Conservation (phyloP, 2,888 invertebrate species). For the Caenorhabditis sulstoni region DNA sequence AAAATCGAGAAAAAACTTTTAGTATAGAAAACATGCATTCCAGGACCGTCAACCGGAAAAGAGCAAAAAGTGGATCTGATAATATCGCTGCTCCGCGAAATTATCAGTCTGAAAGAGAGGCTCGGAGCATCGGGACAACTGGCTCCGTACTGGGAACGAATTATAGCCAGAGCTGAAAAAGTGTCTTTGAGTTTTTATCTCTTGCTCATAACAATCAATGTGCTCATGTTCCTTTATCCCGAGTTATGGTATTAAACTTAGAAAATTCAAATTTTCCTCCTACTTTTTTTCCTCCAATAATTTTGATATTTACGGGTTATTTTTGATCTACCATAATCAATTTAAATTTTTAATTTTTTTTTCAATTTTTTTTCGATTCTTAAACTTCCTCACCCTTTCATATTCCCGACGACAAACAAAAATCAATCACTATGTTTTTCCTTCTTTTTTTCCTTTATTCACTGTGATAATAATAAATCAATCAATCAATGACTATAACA, state of each 20-base stretch:
- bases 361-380: neutral
- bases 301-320: constrained; percentile 10
- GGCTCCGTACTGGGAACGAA: constrained; percentile 76
- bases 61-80: constrained; percentile 63
- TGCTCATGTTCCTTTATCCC: constrained; percentile 75
- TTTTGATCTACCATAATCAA: constrained; percentile 5
- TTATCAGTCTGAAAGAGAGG: constrained; percentile 60
- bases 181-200: constrained; percentile 76
- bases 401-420: no score
- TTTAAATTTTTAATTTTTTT: neutral
- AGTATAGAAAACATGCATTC: neutral
- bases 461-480: no score
- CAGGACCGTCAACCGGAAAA: constrained; percentile 50
- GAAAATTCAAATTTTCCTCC: neutral
- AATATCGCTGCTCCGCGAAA: constrained; percentile 60
- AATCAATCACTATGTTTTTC: no score
- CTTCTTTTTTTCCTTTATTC: no score
- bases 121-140: constrained; percentile 55
- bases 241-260: constrained; percentile 79
- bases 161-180: constrained; percentile 73
- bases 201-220: constrained; percentile 73
- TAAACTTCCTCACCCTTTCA: no score
- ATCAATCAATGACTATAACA: constrained; percentile 65
- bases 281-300: neutral
- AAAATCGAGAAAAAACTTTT: no score